Evolutionary conservation across 2,797 vertebrate genomes (phyloP), one percentile per base, ranked within the genome.

Genomic region (Tangara arthus): DNA sequence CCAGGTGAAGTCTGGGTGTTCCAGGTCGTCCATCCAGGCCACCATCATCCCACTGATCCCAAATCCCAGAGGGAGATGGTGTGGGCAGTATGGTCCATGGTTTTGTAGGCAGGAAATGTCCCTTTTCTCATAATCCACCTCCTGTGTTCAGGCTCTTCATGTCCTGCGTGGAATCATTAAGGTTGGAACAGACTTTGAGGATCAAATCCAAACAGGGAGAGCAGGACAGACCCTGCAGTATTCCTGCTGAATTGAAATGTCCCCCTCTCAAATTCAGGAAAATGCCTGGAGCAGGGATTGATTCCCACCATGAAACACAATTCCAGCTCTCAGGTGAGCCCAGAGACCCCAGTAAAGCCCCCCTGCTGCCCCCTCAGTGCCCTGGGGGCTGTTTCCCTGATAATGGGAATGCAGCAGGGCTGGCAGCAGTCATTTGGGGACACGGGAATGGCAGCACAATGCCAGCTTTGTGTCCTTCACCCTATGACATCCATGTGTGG

Each of bases 1-100:
- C 66, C 85, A 98, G 98, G 89, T 98, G 76, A 98, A 97, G 63
- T 82, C 97, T 3, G 94, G 97, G 87, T 24, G 71, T 15, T 80
- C 96, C 22, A 82, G 12, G 12, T 12, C 95, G 30, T 97, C 98
- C 14, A 34, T 98, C 75, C 97, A 98, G 90, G 93, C 87, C 26
- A 97, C 87, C 30, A 97, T 98, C 4, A 96, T 97, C 9, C 94
- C 93, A 56, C 94, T 93, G 76, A 96, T 99, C 96, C 96, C 24
- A 97, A 76, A 78, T 87, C 97, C 95, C 97, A 92, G 28, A 98
- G 89, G 15, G 97, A 98, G 95, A 97, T 68, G 72, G 70, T 98
- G 35, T 94, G 98, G 34, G 97, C 98, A 66, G 97, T 98, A 87
- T 98, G 98, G 6, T 39, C 46, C 24, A 0, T 2, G 32, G 34